These are phyloP conservation scores for Python bivittatus DNA, from an alignment of 2,113 vertebrate species.

Conservation along the genomic window DNA sequence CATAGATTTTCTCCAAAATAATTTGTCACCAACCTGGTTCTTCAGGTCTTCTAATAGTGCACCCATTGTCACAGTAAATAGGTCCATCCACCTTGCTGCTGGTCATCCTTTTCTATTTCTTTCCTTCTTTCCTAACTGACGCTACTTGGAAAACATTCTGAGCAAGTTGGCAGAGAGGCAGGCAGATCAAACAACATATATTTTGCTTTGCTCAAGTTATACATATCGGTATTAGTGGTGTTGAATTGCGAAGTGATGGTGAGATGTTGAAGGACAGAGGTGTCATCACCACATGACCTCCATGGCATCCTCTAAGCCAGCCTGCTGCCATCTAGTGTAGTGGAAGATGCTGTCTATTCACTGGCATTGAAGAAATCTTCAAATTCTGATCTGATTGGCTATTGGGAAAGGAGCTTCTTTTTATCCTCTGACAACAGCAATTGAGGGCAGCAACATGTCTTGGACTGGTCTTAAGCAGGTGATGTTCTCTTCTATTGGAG, in stretches of 20 bases:
- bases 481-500: no score
- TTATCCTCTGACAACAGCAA: not conserved
- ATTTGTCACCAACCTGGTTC: not conserved
- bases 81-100: not conserved
- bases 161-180: not conserved
- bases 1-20: not conserved
- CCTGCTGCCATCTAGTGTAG: not conserved
- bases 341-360: not conserved
- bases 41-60: not conserved
- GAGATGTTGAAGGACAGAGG: not conserved
- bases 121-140: not conserved
- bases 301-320: not conserved
- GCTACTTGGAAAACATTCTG: not conserved
- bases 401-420: not conserved
- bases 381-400: not conserved
- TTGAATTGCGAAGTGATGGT: not conserved
- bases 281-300: not conserved
- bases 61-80: not conserved
- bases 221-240: not conserved
- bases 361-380: not conserved
- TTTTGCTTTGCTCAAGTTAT: not conserved
- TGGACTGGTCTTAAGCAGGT: not conserved
- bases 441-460: not conserved
- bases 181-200: not conserved
- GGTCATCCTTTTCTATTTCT: not conserved